Base-by-base conservation (phyloP, 2,113 vertebrate species). In the Thymallus thymallus region DNA sequence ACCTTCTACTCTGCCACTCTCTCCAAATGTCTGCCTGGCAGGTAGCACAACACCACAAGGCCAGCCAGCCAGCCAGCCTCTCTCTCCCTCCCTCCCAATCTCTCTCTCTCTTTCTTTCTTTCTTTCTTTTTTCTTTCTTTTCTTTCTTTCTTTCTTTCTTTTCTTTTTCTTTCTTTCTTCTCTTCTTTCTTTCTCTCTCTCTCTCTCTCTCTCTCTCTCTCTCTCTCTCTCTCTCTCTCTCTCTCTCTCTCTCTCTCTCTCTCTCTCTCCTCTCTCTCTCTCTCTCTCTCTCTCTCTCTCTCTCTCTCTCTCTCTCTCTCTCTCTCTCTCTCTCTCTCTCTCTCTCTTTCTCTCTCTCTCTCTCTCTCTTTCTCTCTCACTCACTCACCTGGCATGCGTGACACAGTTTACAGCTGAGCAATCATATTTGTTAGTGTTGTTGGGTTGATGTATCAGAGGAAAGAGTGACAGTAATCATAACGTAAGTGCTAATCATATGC, bases 321-420 rank as follows among this genome's bases (percentile, higher is more conserved):
- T 1, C 30, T 32, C 30, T 1, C 30, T 1, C 4, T 6, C 32
- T 32, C 35, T 41, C 35, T 41, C 35, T 2, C 35, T 41, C 35
- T 0, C 35, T 35, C 32, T 0, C 32, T 5, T 0, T 35, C 7
- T 41, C 35, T 0, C 32, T 35, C 32, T 35, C 6, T 1, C 6
- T 35, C 32, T 35, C 32, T 7, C 32, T 35, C 32, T 5, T 5
- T 0, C 6, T 2, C 32, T 7, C 9, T 10, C 35, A 9, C 35
- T 2, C 26, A 1, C 56, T 60, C 56, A 60, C 56, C 56, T 60
- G 56, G 71, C 56, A 4, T 13, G 18, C 80, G 86, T 69, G 73
- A 80, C 56, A 73, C 62, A 75, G 76, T 77, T 80, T 16, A 76
- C 76, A 72, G 64, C 79, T 79, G 76, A 86, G 79, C 63, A 76